Base-by-base conservation (phyloP, 2,888 invertebrate species). In the Mellilla xanthometata region DNA sequence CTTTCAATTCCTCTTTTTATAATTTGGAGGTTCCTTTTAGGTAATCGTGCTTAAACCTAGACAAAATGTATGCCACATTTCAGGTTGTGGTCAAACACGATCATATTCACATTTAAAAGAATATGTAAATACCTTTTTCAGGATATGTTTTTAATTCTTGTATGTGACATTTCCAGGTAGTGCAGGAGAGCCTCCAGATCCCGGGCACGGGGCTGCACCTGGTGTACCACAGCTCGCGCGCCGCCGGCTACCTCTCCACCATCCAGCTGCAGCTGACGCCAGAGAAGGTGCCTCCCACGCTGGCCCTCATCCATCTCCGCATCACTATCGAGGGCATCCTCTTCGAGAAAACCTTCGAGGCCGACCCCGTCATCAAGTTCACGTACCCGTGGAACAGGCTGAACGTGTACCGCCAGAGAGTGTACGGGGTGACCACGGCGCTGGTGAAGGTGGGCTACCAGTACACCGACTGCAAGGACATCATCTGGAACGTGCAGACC, bases 361-460 rank as follows among this genome's bases (percentile, higher is more conserved):
- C 99, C 0, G 98, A 98, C 81, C 97, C 98, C 0, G 94, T 97
- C 23, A 97, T 99, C 56, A 98, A 98, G 72, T 98, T 97, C 81
- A 98, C 97, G 0, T 99, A 98, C 71, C 95, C 98, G 0, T 99
- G 99, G 99, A 98, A 99, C 76, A 92, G 98, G 46, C 88, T 97
- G 30, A 99, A 99, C 70, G 97, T 98, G 1, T 99, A 99, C 80
- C 93, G 96, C 26, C 99, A 99, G 83, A 93, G 97, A 54, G 99
- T 99, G 4, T 99, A 98, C 68, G 99, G 99, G 7, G 96, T 99
- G 0, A 97, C 98, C 0, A 97, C 96, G 0, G 99, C 98, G 0
- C 92, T 96, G 70, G 97, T 98, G 19, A 96, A 96, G 84, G 99
- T 99, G 3, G 99, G 99, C 0, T 99, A 99, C 80, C 95, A 98